Evolutionary conservation across 2,797 vertebrate species (phyloP).

Genomic region (Premnoplex brunnescens): DNA sequence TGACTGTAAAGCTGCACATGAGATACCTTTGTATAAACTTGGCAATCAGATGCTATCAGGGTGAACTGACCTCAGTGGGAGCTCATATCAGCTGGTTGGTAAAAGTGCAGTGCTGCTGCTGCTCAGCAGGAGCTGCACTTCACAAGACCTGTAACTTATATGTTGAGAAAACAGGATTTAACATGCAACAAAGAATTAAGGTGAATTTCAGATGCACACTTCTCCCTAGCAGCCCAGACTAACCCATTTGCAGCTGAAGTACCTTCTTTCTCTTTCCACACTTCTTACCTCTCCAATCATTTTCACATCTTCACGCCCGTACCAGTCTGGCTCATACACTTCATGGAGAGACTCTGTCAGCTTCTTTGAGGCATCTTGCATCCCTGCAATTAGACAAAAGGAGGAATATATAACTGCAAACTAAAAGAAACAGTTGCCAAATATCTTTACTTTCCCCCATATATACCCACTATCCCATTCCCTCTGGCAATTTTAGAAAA

Average conservation of each 20-base stretch:
- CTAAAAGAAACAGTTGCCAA: not conserved
- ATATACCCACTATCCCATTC: not conserved
- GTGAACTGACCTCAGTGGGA: not conserved
- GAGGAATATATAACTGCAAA: not conserved
- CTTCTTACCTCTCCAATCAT: conserved; percentile 90
- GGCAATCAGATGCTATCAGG: not conserved
- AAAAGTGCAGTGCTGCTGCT: not conserved
- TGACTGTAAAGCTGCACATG: not conserved
- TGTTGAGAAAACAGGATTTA: not conserved
- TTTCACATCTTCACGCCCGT: conserved; percentile 93
- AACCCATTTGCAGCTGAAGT: not conserved
- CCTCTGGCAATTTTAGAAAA: not conserved
- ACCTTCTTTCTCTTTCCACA: not conserved
- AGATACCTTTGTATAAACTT: not conserved
- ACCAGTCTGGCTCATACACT: conserved; percentile 98
- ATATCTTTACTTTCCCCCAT: not conserved
- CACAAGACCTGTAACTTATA: not conserved
- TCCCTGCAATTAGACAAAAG: conserved; percentile 75
- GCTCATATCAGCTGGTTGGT: not conserved
- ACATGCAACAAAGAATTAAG: not conserved
- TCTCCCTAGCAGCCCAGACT: not conserved
- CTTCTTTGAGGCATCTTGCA: conserved; percentile 98
- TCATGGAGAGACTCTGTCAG: conserved; percentile 95
- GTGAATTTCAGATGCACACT: not conserved
- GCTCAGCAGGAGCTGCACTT: not conserved